Conservation (phyloP, 2,113 vertebrate species). For the Pseudopipra pipra region DNA sequence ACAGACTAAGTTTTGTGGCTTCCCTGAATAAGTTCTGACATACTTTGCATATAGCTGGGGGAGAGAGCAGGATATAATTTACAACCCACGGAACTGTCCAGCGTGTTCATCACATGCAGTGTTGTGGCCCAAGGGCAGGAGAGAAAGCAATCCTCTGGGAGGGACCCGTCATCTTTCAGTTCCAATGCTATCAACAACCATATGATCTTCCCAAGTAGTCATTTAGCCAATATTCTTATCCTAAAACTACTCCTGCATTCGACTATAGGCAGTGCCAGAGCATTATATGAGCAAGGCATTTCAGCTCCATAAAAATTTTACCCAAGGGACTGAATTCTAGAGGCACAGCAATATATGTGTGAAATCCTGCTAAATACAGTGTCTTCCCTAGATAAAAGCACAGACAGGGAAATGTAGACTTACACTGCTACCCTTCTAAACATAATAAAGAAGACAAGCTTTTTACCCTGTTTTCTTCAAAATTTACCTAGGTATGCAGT, state of each 20-base stretch:
- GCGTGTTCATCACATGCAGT: background rate
- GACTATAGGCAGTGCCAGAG: background rate
- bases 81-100: background rate
- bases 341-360: background rate
- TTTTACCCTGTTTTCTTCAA: background rate
- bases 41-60: background rate
- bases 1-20: background rate
- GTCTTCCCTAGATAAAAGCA: background rate
- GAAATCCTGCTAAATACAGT: background rate
- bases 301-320: background rate
- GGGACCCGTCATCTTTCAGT: background rate
- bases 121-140: background rate
- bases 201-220: background rate
- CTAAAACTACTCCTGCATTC: background rate
- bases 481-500: background rate
- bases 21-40: background rate
- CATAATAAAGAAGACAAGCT: background rate
- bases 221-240: background rate
- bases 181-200: background rate
- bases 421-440: background rate
- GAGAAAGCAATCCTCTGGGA: background rate
- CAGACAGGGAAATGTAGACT: background rate
- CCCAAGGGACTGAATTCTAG: background rate
- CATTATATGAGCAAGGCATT: background rate
- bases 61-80: background rate